A percentile compares a stretch with the other conserved stretches of the same genome.
These are phyloP conservation scores for Podarcis siculus DNA, from an alignment of 2,797 vertebrate genomes.

Conservation along the genomic window DNA sequence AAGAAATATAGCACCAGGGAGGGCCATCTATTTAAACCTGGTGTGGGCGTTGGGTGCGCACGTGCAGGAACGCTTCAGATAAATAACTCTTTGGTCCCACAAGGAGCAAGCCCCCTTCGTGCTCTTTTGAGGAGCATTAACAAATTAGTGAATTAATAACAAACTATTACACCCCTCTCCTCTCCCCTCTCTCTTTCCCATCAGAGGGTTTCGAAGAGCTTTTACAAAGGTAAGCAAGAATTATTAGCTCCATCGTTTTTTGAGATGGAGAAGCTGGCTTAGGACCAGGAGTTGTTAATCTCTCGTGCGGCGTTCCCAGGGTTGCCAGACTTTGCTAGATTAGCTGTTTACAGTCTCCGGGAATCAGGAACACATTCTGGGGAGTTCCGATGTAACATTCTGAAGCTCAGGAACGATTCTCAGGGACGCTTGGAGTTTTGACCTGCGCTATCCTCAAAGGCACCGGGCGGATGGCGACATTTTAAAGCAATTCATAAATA, in stretches of 20 bases:
- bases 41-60: too few species aligned
- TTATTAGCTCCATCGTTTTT: constrained; percentile 29
- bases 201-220: not conserved
- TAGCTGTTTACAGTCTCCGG: constrained; percentile 5
- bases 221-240: constrained; percentile 22
- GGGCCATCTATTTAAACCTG: not conserved
- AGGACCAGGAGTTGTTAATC: not conserved
- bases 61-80: not conserved
- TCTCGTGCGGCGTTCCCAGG: not conserved
- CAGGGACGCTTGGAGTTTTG: not conserved
- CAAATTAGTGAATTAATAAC: constrained; percentile 41
- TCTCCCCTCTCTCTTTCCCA: not conserved
- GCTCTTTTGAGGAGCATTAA: constrained; percentile 29
- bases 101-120: constrained; percentile 17
- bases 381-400: not conserved
- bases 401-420: not conserved
- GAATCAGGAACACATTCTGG: not conserved
- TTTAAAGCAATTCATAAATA: not conserved
- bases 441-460: not conserved
- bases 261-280: not conserved
- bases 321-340: not conserved
- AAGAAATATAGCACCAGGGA: constrained; percentile 1
- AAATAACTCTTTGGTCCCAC: constrained; percentile 19
- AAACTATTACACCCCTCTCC: constrained; percentile 20
- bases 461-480: not conserved